These are phyloP conservation scores for Exaiptasia diaphana DNA, from an alignment of 64 coral and sea anemone genomes.

Conservation along the genomic window DNA sequence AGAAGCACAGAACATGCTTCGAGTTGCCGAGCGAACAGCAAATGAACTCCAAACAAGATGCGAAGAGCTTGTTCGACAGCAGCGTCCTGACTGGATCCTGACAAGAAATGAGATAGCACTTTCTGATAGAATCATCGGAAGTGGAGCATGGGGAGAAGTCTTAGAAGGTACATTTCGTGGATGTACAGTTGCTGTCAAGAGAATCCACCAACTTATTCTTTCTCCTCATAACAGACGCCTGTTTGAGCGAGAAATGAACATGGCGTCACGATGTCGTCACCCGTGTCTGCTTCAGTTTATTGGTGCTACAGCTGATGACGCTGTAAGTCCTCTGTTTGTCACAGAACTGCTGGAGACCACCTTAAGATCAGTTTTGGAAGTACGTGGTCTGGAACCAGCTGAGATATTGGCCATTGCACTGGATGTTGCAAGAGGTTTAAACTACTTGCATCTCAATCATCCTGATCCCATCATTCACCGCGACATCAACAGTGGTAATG, in stretches of 20 bases:
- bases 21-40: too few species aligned
- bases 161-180: conserved; percentile 74
- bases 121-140: conserved; percentile 46
- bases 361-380: conserved; percentile 15
- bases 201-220: conserved; percentile 80
- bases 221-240: conserved; percentile 54
- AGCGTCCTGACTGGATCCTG: conserved; percentile 81
- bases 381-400: not conserved
- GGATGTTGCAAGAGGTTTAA: conserved; percentile 10
- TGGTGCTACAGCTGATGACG: conserved; percentile 36
- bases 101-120: conserved; percentile 62
- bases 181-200: conserved; percentile 71
- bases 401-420: conserved; percentile 19
- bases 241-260: conserved; percentile 68
- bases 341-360: conserved; percentile 42
- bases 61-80: too few species aligned
- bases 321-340: conserved; percentile 40
- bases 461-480: conserved; percentile 38
- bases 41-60: too few species aligned
- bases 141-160: conserved; percentile 82
- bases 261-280: conserved; percentile 62
- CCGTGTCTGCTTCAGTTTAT: conserved; percentile 66
- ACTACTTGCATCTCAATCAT: conserved; percentile 13
- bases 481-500: conserved; percentile 45
- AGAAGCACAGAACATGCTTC: too few species aligned